phyloP scores from a whole-genome alignment of 2,797 vertebrate genomes.

The Oophaga sylvatica region DNA sequence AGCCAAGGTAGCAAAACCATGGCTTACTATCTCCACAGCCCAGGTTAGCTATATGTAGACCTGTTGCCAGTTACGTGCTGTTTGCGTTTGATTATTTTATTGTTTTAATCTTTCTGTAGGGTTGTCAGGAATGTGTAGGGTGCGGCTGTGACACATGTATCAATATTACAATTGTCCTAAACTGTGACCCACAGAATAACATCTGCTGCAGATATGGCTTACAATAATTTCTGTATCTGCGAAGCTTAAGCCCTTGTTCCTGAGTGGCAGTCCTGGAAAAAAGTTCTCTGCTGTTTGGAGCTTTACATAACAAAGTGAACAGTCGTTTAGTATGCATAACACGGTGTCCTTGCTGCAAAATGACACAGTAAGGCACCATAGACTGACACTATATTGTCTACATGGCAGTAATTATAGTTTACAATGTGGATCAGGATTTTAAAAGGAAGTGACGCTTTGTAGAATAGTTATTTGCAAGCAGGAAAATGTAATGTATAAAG shows the following conservation, averaged over 20 bases:
- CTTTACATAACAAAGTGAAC: conserved; percentile 40
- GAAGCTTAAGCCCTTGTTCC: neutral
- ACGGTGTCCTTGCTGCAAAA: conserved; percentile 23
- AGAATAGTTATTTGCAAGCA: neutral
- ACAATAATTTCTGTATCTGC: neutral
- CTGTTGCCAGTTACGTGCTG: neutral
- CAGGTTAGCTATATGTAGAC: no score
- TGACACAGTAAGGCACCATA: neutral
- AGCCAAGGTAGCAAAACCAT: no score
- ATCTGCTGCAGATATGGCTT: neutral
- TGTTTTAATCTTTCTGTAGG: neutral
- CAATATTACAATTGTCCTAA: neutral
- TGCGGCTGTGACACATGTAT: neutral
- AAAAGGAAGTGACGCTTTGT: neutral
- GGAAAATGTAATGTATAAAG: neutral
- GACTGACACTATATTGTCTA: neutral
- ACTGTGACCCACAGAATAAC: neutral
- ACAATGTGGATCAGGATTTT: neutral
- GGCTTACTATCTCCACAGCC: no score
- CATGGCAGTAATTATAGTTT: neutral
- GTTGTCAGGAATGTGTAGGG: neutral
- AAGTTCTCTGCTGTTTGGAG: neutral
- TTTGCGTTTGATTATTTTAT: neutral
- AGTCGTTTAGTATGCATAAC: conserved; percentile 39
- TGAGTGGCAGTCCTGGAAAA: neutral